Evolutionary conservation across 92 coral and sea anemone genomes (phyloP).

Genomic region (Epizoanthus illoricatus): DNA sequence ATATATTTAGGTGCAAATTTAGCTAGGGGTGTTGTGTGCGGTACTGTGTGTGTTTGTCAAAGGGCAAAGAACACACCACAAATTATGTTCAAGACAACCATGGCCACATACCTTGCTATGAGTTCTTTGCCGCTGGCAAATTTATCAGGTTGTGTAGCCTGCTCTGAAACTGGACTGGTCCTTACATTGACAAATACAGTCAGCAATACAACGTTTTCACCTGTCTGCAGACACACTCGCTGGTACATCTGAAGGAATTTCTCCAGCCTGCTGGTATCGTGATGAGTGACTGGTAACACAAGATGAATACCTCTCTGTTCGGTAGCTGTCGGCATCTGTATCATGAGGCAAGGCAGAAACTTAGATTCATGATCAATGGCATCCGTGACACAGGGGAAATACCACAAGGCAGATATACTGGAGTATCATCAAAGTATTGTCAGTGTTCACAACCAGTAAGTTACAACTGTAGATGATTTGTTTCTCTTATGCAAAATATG

Average conservation of each 20-base stretch:
- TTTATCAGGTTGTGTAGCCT: conserved; percentile 46
- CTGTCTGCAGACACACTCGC: conserved; percentile 87
- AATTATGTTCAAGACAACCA: background rate
- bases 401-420: no score
- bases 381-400: no score
- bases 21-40: no score
- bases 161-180: conserved; percentile 45
- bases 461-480: no score
- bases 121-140: conserved; percentile 85
- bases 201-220: conserved; percentile 91
- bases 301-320: conserved; percentile 95
- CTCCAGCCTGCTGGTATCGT: conserved; percentile 64
- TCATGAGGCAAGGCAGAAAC: no score
- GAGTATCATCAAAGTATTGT: no score
- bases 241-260: conserved; percentile 88
- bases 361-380: no score
- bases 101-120: conserved; percentile 70
- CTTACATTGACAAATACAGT: conserved; percentile 90
- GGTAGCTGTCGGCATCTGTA: conserved; percentile 79
- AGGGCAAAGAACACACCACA: no score
- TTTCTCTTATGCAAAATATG: no score
- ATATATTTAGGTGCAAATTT: no score
- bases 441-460: no score
- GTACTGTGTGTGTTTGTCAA: no score
- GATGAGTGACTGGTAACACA: conserved; percentile 79